Base-by-base conservation (phyloP, 2,797 vertebrate species). In the Ptychadena robeensis region DNA sequence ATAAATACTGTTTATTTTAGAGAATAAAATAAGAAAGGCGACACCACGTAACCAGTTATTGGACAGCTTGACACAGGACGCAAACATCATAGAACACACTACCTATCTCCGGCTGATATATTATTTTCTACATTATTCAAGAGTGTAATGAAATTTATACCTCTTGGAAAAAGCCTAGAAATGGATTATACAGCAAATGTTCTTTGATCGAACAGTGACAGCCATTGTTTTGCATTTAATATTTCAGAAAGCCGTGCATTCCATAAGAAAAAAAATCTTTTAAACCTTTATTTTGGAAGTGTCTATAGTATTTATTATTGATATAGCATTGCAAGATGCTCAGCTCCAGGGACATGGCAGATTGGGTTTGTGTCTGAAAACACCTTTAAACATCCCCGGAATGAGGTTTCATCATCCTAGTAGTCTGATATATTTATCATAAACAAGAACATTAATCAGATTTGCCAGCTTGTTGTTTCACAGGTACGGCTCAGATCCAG, bases 161-260 rank as follows among this genome's bases (percentile, higher is more conserved):
- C 71, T 66, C 61, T 75, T 75, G 72, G 80, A 72, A 75, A 82
- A 53, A 68, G 57, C 8, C 0, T 9, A 37, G 63, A 57, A 81
- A 73, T 74, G 63, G 64, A 82, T 74, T 82, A 74, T 25, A 61
- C 72, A 68, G 72, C 64, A 68, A 75, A 74, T 40, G 64, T 68
- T 48, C 40, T 31, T 63, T 30, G 44, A 81, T 74, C 80, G 40
- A 38, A n/a, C 64, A 61, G 30, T 74, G 80, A 69, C 80, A 82
- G 71, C 72, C 67, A 75, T 75, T 82, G 80, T 75, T 82, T 74
- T 75, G 61, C 64, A 82, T 82, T 82, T 75, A 82, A 82, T 74
- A 82, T 61, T 38, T 75, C 80, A 82, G 31, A 75, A 82, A 75
- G 64, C 44, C 32, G 27, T 74, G 75, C 61, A 68, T 75, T 74